Conservation (phyloP, 1,140 invertebrate species). For the Phymorhynchus buccinoides region DNA sequence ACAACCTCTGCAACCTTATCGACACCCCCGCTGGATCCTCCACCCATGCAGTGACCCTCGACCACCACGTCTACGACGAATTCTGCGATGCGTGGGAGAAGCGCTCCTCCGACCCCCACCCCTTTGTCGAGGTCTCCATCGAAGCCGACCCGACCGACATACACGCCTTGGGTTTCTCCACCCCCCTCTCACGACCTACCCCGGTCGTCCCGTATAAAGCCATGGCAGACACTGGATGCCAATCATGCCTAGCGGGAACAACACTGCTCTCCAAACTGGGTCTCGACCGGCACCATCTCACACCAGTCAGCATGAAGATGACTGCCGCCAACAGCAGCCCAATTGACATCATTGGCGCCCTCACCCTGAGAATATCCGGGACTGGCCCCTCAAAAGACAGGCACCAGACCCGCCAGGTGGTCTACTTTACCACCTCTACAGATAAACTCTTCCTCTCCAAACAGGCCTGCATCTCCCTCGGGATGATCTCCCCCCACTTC, state of each 20-base stretch:
- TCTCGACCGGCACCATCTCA: slow-evolving; percentile 1
- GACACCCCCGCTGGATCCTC: not conserved
- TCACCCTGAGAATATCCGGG: slow-evolving; percentile 8
- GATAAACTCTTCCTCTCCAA: slow-evolving; percentile 31
- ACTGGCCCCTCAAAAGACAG: not conserved
- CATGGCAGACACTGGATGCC: slow-evolving; percentile 42
- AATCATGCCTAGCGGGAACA: slow-evolving; percentile 18
- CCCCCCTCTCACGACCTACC: not conserved
- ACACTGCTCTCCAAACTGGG: slow-evolving; percentile 7
- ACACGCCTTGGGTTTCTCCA: slow-evolving; percentile 33
- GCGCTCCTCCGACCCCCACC: slow-evolving; percentile 44
- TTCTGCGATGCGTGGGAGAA: slow-evolving; percentile 41
- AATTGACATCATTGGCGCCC: slow-evolving; percentile 32
- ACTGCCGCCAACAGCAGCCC: not conserved
- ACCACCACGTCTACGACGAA: slow-evolving; percentile 47
- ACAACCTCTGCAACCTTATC: not conserved
- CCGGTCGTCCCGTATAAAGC: not conserved
- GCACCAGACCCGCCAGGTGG: not conserved
- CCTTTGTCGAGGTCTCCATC: slow-evolving; percentile 37
- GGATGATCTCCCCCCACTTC: too few species aligned
- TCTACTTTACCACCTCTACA: slow-evolving; percentile 8
- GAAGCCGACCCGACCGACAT: slow-evolving; percentile 31
- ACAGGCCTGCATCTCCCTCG: too few species aligned
- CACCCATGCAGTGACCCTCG: slow-evolving; percentile 31
- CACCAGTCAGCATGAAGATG: slow-evolving; percentile 40